These are phyloP conservation scores for Bradypodion pumilum DNA, from an alignment of 2,797 vertebrate genomes.

Conservation along the genomic window DNA sequence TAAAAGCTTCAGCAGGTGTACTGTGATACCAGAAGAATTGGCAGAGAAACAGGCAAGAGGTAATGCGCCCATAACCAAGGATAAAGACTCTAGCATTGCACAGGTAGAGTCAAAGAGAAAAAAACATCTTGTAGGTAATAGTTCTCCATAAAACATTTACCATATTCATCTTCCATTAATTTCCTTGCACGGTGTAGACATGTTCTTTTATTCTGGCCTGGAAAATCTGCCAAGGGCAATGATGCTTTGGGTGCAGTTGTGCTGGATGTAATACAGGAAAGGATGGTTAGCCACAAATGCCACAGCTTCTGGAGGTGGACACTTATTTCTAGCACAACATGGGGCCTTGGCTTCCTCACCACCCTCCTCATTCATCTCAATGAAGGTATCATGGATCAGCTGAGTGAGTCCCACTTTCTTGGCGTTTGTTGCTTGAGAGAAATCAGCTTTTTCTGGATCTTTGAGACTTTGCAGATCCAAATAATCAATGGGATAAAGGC, in stretches of 20 bases:
- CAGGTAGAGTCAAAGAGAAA: not conserved
- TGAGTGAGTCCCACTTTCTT: not conserved
- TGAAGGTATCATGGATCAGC: not conserved
- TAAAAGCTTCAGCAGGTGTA: not conserved
- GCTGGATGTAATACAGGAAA: not conserved
- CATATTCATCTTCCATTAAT: not conserved
- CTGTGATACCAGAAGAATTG: not conserved
- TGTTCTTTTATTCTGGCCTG: not conserved
- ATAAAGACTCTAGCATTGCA: not conserved
- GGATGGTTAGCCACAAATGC: not conserved
- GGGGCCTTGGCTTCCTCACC: not conserved
- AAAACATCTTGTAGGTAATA: not conserved
- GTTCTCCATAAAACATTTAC: not conserved
- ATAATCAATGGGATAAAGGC: not conserved
- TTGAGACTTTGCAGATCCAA: not conserved
- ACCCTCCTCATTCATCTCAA: slow-evolving; percentile 22
- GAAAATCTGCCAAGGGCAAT: not conserved
- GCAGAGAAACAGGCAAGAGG: not conserved
- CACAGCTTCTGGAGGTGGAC: not conserved
- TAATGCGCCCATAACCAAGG: not conserved
- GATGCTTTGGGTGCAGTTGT: not conserved
- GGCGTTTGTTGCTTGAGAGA: not conserved
- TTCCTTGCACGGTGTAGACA: not conserved
- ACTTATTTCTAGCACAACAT: not conserved
- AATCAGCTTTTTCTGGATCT: slow-evolving; percentile 9